These are phyloP conservation scores for Tetrao urogallus DNA, from an alignment of 2,113 vertebrate genomes.

Conservation along the genomic window DNA sequence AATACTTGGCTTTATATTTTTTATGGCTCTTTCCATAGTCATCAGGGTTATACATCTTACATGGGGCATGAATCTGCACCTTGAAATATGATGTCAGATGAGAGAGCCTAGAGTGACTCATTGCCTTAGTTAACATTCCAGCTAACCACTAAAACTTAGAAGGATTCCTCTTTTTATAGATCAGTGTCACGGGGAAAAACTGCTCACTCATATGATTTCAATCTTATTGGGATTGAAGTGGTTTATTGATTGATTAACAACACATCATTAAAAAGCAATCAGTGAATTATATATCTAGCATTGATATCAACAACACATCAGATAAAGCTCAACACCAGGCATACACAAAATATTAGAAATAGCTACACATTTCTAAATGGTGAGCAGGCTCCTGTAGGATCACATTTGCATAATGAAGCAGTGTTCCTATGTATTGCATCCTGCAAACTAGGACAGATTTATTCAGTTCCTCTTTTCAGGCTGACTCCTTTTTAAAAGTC, in stretches of 20 bases:
- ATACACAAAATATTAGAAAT: not conserved
- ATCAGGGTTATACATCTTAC: not conserved
- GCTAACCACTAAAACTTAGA: not conserved
- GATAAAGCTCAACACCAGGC: not conserved
- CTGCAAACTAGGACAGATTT: accelerated
- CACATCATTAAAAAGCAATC: not conserved
- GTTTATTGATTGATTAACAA: not conserved
- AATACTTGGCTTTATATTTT: not conserved
- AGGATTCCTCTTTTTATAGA: not conserved
- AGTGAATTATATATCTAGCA: not conserved
- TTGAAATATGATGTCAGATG: not conserved
- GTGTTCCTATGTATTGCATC: not conserved
- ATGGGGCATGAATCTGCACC: not conserved
- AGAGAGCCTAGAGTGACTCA: not conserved
- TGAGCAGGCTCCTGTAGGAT: not conserved
- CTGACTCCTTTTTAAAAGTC: not conserved
- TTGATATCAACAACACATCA: not conserved
- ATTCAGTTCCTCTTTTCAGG: not conserved
- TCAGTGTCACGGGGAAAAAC: not conserved
- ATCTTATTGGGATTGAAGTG: not conserved
- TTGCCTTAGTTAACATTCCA: not conserved
- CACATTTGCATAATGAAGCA: not conserved
- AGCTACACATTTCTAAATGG: not conserved
- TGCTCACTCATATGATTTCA: not conserved
- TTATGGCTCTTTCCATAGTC: not conserved